These are phyloP conservation scores for Cervus canadensis DNA, from an alignment of 2,113 vertebrate genomes.

Conservation along the genomic window DNA sequence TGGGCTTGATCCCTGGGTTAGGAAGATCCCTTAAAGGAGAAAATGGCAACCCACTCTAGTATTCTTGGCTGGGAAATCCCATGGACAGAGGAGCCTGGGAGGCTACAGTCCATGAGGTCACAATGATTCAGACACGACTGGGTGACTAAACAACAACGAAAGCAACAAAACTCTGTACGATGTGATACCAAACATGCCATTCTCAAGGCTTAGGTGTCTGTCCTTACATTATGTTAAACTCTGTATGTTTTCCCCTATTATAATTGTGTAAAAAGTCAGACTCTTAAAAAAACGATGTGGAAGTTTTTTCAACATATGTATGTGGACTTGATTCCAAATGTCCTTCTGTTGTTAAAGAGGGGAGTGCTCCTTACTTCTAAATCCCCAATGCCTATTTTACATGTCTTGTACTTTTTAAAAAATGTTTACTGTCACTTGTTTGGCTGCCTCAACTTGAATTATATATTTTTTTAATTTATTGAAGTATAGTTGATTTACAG, in stretches of 20 bases:
- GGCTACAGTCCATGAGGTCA: accelerated
- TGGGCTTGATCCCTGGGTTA: background rate
- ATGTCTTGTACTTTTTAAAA: background rate
- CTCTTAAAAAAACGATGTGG: background rate
- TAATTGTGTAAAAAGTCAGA: background rate
- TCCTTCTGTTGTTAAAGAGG: background rate
- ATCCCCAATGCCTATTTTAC: background rate
- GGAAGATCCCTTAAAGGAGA: background rate
- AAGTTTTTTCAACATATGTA: background rate
- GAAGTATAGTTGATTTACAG: background rate
- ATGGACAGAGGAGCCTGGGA: background rate
- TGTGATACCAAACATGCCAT: background rate
- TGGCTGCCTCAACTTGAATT: background rate
- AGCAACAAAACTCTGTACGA: background rate
- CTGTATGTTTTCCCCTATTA: background rate
- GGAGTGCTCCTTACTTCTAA: background rate
- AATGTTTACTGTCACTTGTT: background rate
- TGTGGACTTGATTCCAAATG: background rate
- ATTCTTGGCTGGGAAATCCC: background rate
- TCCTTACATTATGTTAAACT: background rate
- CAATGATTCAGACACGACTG: background rate
- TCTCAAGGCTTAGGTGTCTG: background rate
- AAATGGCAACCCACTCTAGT: background rate
- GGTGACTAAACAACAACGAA: accelerated
- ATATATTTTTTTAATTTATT: background rate